Percentiles rank a stretch among this genome's conserved stretches.
phyloP scores from a whole-genome alignment of 1,140 invertebrate genomes.

The Lysiphlebus fabarum region DNA sequence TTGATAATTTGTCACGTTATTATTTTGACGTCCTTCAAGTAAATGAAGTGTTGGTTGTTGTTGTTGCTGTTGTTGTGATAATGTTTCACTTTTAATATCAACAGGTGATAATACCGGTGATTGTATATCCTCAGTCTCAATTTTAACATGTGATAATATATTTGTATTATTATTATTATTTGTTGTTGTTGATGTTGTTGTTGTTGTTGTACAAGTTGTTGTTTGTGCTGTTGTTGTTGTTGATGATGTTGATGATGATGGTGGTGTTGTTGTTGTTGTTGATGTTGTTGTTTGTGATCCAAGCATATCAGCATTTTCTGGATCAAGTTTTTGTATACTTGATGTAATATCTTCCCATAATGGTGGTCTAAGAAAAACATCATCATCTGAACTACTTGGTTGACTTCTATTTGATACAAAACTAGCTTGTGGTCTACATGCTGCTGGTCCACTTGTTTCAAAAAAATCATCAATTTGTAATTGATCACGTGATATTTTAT shows the following conservation, averaged over 20 bases:
- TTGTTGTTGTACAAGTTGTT: background rate
- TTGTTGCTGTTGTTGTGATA: constrained; percentile 43
- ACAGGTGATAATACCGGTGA: constrained; percentile 67
- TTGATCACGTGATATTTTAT: constrained; percentile 59
- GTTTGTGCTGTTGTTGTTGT: background rate
- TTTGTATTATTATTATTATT: background rate
- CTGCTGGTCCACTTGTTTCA: constrained; percentile 31
- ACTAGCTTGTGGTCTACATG: constrained; percentile 51
- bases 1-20: constrained; percentile 30
- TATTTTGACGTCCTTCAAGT: constrained; percentile 39
- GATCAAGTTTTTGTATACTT: constrained; percentile 83
- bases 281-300: constrained; percentile 49
- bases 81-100: constrained; percentile 69
- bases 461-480: constrained; percentile 29
- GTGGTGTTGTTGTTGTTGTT: background rate
- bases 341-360: constrained; percentile 87
- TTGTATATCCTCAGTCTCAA: constrained; percentile 69
- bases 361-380: constrained; percentile 76
- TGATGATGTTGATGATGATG: background rate
- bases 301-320: constrained; percentile 84
- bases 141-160: constrained; percentile 64
- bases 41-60: constrained; percentile 55
- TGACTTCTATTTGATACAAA: constrained; percentile 57
- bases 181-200: background rate
- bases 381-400: constrained; percentile 62